These are phyloP conservation scores for Acrocera orbiculus DNA, from an alignment of 2,888 invertebrate genomes.

Conservation along the genomic window DNA sequence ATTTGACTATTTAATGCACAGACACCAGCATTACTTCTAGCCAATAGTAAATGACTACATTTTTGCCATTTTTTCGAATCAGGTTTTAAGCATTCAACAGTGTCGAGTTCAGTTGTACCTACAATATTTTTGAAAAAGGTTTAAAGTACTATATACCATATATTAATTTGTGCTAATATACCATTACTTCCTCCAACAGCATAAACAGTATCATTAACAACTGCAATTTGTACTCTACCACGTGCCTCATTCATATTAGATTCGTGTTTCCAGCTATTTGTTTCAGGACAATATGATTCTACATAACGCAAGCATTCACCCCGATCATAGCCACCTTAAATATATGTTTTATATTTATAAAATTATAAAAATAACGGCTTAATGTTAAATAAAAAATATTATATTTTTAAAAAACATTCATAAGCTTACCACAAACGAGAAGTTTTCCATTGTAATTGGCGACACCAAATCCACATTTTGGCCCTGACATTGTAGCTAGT, in stretches of 20 bases:
- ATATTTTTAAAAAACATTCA: not conserved
- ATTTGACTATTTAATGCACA: constrained; percentile 45
- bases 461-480: constrained; percentile 59
- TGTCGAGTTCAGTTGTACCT: constrained; percentile 51
- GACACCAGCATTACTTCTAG: constrained; percentile 52
- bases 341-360: not conserved
- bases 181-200: constrained; percentile 74
- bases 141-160: not conserved
- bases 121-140: not conserved
- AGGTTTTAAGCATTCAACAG: constrained; percentile 37
- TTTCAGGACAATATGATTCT: constrained; percentile 53
- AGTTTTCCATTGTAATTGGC: constrained; percentile 51
- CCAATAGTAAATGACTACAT: constrained; percentile 38
- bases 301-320: constrained; percentile 62
- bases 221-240: constrained; percentile 62
- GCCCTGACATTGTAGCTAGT: constrained; percentile 42
- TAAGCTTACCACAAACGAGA: constrained; percentile 43
- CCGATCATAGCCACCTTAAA: constrained; percentile 53
- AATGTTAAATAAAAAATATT: not conserved
- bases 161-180: not conserved
- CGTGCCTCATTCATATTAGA: constrained; percentile 56
- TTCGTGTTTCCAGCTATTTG: constrained; percentile 49
- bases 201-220: constrained; percentile 48
- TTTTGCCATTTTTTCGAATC: constrained; percentile 34
- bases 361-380: not conserved